Evolutionary conservation across 2,797 vertebrate species (phyloP).

Genomic region (Knipowitschia caucasica): DNA sequence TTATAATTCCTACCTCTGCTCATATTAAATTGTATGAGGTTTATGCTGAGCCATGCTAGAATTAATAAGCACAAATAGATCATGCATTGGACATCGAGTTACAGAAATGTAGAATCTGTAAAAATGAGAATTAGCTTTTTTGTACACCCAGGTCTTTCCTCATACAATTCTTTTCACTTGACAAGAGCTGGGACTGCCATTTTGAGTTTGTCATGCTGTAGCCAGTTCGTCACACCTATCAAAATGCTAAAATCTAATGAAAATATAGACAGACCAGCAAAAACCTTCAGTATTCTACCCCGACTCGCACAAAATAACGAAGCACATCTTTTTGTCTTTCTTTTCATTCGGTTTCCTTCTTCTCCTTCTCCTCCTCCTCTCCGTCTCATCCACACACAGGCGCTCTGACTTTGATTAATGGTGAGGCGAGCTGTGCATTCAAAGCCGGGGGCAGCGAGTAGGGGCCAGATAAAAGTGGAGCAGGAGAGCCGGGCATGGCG

Average conservation of each 20-base stretch:
- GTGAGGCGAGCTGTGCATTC: conserved; percentile 72
- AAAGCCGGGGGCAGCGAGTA: conserved; percentile 67
- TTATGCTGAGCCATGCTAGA: no score
- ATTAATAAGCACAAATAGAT: no score
- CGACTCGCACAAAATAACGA: conserved; percentile 36
- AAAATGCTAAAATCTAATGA: neutral
- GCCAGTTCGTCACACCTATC: neutral
- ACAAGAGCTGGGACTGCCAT: neutral
- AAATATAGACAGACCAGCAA: conserved; percentile 22
- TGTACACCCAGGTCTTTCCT: neutral
- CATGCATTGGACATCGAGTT: no score
- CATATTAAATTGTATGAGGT: no score
- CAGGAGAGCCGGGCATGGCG: conserved; percentile 56
- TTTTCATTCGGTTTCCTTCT: conserved; percentile 34
- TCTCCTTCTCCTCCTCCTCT: conserved; percentile 25
- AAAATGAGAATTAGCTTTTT: no score
- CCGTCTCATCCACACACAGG: conserved; percentile 53
- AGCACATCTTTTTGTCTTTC: conserved; percentile 39
- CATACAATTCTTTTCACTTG: neutral
- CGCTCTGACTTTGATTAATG: conserved; percentile 80
- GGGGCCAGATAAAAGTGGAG: conserved; percentile 74
- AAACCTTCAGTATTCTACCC: conserved; percentile 43
- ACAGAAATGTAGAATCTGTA: no score
- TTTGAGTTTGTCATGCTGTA: neutral
- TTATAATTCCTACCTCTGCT: no score